Percentiles rank a stretch among this genome's conserved stretches.
These are phyloP conservation scores for Tinea trinotella DNA, from an alignment of 2,888 invertebrate genomes.

Conservation along the genomic window DNA sequence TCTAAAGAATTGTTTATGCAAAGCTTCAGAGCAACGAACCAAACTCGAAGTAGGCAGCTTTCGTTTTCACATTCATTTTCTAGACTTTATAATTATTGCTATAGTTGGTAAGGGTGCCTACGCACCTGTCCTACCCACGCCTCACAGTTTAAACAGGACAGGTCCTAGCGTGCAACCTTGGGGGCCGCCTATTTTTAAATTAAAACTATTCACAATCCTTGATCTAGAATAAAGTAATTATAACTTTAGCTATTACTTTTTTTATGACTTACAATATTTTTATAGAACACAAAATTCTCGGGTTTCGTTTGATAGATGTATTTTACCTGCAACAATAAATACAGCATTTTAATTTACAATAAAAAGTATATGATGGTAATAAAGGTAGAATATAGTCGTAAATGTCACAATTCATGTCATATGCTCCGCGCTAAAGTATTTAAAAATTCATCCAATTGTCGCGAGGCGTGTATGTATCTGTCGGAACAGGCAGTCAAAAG, in stretches of 20 bases:
- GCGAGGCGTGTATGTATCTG: not conserved
- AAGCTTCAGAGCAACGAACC: conserved; percentile 2
- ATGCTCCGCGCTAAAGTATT: conserved; percentile 5
- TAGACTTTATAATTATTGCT: conserved; percentile 13
- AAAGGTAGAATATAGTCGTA: not conserved
- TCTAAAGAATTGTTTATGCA: too few species aligned
- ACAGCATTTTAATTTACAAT: not conserved
- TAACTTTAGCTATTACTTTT: too few species aligned
- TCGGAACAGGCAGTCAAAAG: conserved; percentile 7
- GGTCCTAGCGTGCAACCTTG: conserved; percentile 44
- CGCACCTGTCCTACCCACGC: conserved; percentile 16
- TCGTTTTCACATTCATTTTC: conserved; percentile 16
- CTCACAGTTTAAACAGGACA: conserved; percentile 30
- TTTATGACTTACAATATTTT: not conserved
- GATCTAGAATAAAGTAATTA: not conserved
- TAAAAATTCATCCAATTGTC: conserved; percentile 2
- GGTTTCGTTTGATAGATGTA: not conserved
- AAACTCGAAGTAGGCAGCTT: conserved; percentile 1
- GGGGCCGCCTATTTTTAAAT: conserved; percentile 27
- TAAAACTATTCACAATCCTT: not conserved
- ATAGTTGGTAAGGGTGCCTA: not conserved
- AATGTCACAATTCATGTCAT: not conserved
- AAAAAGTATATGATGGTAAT: not conserved
- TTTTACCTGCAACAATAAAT: too few species aligned
- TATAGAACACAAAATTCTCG: not conserved